Conservation (phyloP, 2,797 vertebrate genomes). For the Sebastes iracundus region DNA sequence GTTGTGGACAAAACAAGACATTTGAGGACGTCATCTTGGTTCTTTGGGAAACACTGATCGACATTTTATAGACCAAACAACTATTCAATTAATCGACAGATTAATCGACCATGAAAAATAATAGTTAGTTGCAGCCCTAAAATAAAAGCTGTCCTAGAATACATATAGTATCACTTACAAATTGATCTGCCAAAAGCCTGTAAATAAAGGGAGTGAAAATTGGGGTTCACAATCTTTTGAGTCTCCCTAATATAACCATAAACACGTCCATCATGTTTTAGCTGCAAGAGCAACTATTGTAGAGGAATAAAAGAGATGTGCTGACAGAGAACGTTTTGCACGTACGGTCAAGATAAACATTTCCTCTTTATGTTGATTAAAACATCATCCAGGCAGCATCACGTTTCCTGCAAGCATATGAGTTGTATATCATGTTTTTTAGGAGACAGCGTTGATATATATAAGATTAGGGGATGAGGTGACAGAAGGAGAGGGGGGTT, state of each 20-base stretch:
- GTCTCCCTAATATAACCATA: neutral
- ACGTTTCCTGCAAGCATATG: neutral
- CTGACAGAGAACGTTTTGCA: neutral
- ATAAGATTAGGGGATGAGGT: slow-evolving; percentile 3
- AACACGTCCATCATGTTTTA: neutral
- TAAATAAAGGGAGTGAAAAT: neutral
- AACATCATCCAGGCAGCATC: neutral
- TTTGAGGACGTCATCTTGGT: no score
- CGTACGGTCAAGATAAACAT: neutral
- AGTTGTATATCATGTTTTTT: neutral
- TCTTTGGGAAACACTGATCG: no score
- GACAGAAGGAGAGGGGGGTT: slow-evolving; percentile 24
- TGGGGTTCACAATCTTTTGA: neutral
- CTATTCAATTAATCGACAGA: no score
- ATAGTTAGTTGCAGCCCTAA: no score
- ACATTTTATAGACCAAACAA: no score
- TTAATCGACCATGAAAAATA: no score
- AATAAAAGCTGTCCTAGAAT: neutral
- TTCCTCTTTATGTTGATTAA: neutral
- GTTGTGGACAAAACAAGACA: no score
- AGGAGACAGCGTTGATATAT: slow-evolving; percentile 6
- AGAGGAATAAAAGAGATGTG: neutral
- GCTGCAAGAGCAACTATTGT: neutral
- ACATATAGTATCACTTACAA: neutral
- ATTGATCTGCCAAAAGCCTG: neutral